Evolutionary conservation across 1,140 invertebrate genomes (phyloP).

Genomic region (Asobara japonica): DNA sequence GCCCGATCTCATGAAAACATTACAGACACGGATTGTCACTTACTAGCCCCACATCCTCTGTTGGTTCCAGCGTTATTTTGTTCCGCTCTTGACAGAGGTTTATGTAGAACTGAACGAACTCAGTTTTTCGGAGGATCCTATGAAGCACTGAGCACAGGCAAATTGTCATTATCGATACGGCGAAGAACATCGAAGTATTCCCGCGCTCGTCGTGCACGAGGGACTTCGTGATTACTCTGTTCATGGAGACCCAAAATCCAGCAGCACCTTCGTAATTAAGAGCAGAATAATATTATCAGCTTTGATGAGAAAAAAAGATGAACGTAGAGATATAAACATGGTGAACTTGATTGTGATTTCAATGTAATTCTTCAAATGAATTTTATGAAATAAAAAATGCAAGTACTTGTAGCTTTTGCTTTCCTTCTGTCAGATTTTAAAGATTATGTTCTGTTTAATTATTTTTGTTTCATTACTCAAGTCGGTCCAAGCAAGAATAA

Average conservation of each 20-base stretch:
- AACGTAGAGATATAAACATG: no score
- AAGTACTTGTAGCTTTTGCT: no score
- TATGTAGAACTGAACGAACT: constrained; percentile 87
- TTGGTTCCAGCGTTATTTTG: constrained; percentile 78
- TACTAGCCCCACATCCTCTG: constrained; percentile 83
- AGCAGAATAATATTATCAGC: no score
- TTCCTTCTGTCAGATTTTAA: no score
- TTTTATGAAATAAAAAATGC: no score
- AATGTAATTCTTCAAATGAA: no score
- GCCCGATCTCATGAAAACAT: no score
- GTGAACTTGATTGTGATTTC: no score
- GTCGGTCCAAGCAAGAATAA: no score
- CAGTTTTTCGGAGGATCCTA: constrained; percentile 77
- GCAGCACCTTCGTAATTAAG: constrained; percentile 76
- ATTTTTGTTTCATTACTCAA: no score
- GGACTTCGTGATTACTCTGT: constrained; percentile 84
- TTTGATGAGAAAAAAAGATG: no score
- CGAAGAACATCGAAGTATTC: constrained; percentile 89
- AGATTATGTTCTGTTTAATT: no score
- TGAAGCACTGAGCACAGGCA: constrained; percentile 80
- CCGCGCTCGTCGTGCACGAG: constrained; percentile 76
- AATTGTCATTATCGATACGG: constrained; percentile 79
- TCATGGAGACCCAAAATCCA: constrained; percentile 84
- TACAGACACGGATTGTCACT: constrained; percentile 50
- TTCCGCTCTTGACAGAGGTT: constrained; percentile 77